A percentile compares a stretch with the other conserved stretches of the same genome.
phyloP scores from a whole-genome alignment of 2,113 vertebrate species.

The Notarius lentiginosus region DNA sequence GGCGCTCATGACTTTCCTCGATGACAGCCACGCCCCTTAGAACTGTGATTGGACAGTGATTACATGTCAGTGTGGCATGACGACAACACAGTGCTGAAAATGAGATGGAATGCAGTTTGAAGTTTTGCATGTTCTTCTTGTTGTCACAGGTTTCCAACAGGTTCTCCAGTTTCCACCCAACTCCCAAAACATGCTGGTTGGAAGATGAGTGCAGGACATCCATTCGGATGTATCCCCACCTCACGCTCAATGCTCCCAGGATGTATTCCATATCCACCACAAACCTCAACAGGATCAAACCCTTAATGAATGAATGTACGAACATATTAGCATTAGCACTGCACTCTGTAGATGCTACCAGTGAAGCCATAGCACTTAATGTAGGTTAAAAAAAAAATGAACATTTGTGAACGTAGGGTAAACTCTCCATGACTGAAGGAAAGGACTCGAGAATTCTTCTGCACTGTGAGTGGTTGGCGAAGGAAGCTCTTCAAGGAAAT shows the following conservation, averaged over 20 bases:
- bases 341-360: background rate
- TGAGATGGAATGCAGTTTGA: background rate
- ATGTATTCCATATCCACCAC: no score
- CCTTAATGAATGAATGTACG: background rate
- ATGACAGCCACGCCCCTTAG: no score
- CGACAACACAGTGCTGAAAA: background rate
- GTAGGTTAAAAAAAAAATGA: no score
- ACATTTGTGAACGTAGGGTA: background rate
- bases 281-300: background rate
- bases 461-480: background rate
- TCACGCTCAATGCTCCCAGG: background rate
- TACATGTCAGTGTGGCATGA: background rate
- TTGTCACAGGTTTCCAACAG: background rate
- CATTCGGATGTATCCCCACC: background rate
- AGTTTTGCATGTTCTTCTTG: background rate
- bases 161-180: background rate
- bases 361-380: background rate
- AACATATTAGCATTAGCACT: background rate
- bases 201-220: background rate
- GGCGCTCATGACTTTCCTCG: no score
- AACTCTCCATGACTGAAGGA: background rate
- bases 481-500: constrained; percentile 32
- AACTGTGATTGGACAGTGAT: no score
- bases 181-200: background rate
- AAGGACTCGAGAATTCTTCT: background rate